Percentiles rank a stretch among this genome's conserved stretches.
phyloP scores from a whole-genome alignment of 53 echinoderm and acorn worm genomes.

The Hippasteria phrygiana region DNA sequence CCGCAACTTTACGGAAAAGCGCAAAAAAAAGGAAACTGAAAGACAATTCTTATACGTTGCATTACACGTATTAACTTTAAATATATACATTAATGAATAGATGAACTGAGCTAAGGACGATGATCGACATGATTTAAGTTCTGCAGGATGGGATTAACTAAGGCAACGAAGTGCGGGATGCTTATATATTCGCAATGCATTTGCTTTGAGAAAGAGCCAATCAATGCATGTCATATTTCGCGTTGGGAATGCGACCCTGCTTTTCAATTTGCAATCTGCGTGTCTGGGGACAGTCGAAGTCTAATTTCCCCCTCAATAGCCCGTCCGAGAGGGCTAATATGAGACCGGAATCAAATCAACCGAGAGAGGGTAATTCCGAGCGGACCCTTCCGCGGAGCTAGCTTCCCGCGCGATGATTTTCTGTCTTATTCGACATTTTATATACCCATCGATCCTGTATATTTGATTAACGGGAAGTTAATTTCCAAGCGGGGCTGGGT shows the following conservation, averaged over 20 bases:
- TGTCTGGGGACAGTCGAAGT: slow-evolving; percentile 15
- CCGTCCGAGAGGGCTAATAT: not conserved
- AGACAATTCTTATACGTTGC: too few species aligned
- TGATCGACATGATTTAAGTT: too few species aligned
- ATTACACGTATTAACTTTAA: too few species aligned
- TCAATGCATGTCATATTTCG: not conserved
- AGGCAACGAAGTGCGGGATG: too few species aligned
- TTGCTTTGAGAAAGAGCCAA: too few species aligned
- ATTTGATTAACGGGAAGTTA: slow-evolving; percentile 45
- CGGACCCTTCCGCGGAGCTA: not conserved
- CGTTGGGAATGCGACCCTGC: not conserved
- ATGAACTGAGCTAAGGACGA: too few species aligned
- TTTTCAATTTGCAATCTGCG: not conserved
- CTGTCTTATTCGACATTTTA: slow-evolving; percentile 6
- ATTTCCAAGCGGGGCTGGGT: slow-evolving; percentile 24
- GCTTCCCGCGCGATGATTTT: not conserved
- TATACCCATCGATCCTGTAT: slow-evolving; percentile 24
- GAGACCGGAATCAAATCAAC: slow-evolving; percentile 17
- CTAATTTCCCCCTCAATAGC: slow-evolving; percentile 15
- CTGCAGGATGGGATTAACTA: too few species aligned
- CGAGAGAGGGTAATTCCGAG: not conserved
- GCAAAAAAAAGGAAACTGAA: too few species aligned
- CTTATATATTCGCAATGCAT: too few species aligned
- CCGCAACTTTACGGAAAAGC: too few species aligned
- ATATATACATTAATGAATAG: too few species aligned